phyloP scores from a whole-genome alignment of 2,113 vertebrate species.

The Isurus oxyrinchus region DNA sequence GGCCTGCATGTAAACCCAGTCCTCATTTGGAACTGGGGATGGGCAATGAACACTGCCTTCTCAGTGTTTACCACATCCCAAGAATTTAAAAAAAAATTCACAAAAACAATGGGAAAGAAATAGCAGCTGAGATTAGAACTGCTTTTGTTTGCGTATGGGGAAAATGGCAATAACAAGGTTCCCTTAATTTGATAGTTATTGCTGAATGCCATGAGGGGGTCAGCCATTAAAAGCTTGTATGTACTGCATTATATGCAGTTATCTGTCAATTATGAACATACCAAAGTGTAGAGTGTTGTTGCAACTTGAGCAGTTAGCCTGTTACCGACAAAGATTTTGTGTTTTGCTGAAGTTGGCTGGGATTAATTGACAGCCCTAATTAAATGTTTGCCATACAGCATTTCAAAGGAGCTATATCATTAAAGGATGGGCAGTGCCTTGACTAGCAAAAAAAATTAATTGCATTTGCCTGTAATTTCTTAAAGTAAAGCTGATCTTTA shows the following conservation, averaged over 20 bases:
- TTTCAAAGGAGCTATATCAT: neutral
- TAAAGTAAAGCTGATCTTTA: neutral
- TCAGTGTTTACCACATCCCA: neutral
- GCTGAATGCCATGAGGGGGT: constrained; percentile 56
- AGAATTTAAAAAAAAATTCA: neutral
- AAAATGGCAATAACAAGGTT: constrained; percentile 64
- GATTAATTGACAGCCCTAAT: neutral
- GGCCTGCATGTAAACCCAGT: neutral
- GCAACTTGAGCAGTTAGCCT: neutral
- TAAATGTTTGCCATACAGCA: neutral
- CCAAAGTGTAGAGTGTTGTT: neutral
- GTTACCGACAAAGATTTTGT: neutral
- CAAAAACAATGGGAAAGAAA: constrained; percentile 67
- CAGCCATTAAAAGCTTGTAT: constrained; percentile 61
- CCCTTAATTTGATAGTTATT: constrained; percentile 67
- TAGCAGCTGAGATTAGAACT: constrained; percentile 60
- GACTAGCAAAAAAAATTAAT: neutral
- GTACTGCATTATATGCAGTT: neutral
- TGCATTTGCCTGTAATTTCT: neutral
- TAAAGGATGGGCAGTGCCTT: neutral
- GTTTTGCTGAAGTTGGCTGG: neutral
- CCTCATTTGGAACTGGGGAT: neutral
- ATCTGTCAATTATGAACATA: neutral
- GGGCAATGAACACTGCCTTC: neutral
- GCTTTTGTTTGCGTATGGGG: constrained; percentile 57